Evolutionary conservation across 2,797 vertebrate species (phyloP).

Genomic region (Siniperca undulata): DNA sequence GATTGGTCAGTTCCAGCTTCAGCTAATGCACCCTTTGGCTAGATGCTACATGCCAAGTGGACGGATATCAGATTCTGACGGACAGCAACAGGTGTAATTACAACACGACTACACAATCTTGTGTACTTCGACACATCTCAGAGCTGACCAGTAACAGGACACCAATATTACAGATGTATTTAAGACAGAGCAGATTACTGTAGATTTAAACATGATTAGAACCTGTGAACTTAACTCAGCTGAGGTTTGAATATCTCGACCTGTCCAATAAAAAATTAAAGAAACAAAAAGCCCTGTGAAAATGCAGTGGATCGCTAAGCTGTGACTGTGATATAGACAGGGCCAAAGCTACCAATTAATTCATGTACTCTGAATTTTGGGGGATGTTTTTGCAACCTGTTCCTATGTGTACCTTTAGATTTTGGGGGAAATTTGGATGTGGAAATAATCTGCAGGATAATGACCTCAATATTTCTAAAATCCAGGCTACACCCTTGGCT

Average conservation of each 20-base stretch:
- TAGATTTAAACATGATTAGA: background rate
- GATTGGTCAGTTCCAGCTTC: conserved; percentile 39
- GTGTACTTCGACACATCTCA: conserved; percentile 1
- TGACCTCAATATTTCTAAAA: background rate
- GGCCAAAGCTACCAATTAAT: background rate
- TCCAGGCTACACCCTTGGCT: too few species aligned
- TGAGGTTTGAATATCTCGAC: background rate
- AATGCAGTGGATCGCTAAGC: background rate
- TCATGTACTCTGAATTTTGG: background rate
- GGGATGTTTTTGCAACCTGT: conserved; percentile 2
- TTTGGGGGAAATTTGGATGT: background rate
- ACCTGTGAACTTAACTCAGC: background rate
- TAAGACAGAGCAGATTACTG: conserved; percentile 7
- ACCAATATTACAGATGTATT: conserved; percentile 21
- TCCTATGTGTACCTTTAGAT: background rate
- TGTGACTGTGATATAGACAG: background rate
- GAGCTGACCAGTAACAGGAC: conserved; percentile 11
- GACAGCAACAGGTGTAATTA: conserved; percentile 50
- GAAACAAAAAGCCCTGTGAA: conserved; percentile 1
- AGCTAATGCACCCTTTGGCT: background rate
- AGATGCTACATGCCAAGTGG: background rate
- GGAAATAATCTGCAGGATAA: background rate
- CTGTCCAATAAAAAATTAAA: background rate
- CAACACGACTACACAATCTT: conserved; percentile 22
- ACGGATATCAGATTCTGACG: conserved; percentile 34